Evolutionary conservation across 2,797 vertebrate species (phyloP).

Genomic region (Cryptoblepharus egeriae): DNA sequence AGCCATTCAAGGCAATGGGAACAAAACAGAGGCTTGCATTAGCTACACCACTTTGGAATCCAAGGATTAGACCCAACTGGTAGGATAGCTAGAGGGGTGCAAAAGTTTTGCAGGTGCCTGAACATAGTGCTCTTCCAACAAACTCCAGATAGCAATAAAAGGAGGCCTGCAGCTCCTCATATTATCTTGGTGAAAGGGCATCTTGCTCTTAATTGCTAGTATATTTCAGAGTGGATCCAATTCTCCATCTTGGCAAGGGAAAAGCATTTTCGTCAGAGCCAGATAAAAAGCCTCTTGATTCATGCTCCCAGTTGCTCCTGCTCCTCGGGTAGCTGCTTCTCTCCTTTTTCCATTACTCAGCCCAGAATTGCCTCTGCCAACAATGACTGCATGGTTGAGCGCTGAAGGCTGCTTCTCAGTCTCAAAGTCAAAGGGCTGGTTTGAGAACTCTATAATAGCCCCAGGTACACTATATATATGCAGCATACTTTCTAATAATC

Average conservation of each 20-base stretch:
- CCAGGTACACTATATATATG: no score
- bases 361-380: not conserved
- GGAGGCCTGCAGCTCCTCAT: not conserved
- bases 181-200: rapidly evolving
- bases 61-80: no score
- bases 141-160: rapidly evolving
- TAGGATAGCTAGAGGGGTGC: no score
- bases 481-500: no score
- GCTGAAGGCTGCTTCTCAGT: not conserved
- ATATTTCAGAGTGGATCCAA: not conserved
- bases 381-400: not conserved
- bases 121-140: no score
- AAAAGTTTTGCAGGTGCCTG: no score
- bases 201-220: not conserved
- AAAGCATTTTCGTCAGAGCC: conserved; percentile 7
- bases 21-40: no score
- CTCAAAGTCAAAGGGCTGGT: not conserved
- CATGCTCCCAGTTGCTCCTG: not conserved
- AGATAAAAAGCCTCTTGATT: not conserved
- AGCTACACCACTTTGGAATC: no score
- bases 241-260: not conserved
- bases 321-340: not conserved
- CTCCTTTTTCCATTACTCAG: not conserved
- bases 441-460: not conserved
- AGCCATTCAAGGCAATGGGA: no score